Evolutionary conservation across 2,888 invertebrate genomes (phyloP).

Genomic region (Spilosoma lubricipeda): DNA sequence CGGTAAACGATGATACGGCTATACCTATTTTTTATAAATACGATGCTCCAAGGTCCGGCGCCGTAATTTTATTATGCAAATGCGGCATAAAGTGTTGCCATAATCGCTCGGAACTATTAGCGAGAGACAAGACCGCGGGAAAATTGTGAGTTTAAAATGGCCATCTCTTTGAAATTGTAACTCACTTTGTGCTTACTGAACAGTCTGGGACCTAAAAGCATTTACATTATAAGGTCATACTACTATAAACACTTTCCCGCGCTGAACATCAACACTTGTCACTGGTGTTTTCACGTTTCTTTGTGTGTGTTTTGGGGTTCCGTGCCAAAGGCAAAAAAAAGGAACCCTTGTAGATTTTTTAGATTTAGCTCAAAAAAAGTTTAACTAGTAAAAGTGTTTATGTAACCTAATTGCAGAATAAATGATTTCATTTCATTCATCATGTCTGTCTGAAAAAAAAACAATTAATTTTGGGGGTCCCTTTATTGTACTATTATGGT

Average conservation of each 20-base stretch:
- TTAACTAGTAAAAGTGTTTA: too few species aligned
- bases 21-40: conserved; percentile 68
- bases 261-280: background rate
- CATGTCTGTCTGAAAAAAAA: too few species aligned
- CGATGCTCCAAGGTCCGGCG: conserved; percentile 57
- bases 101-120: conserved; percentile 75
- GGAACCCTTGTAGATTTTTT: too few species aligned
- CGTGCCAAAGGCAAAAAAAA: too few species aligned
- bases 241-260: background rate
- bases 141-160: conserved; percentile 66
- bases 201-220: background rate
- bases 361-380: too few species aligned
- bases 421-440: too few species aligned
- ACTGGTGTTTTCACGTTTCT: background rate
- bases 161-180: conserved; percentile 36
- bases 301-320: background rate
- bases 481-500: too few species aligned
- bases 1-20: conserved; percentile 61
- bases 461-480: too few species aligned
- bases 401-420: too few species aligned
- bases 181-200: background rate
- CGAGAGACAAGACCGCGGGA: conserved; percentile 66
- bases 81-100: conserved; percentile 82
- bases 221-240: background rate
- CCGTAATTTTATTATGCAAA: conserved; percentile 86